Percentiles rank a stretch among this genome's conserved stretches.
Evolutionary conservation across 1,140 invertebrate genomes (phyloP).

Genomic region (Delia radicum): DNA sequence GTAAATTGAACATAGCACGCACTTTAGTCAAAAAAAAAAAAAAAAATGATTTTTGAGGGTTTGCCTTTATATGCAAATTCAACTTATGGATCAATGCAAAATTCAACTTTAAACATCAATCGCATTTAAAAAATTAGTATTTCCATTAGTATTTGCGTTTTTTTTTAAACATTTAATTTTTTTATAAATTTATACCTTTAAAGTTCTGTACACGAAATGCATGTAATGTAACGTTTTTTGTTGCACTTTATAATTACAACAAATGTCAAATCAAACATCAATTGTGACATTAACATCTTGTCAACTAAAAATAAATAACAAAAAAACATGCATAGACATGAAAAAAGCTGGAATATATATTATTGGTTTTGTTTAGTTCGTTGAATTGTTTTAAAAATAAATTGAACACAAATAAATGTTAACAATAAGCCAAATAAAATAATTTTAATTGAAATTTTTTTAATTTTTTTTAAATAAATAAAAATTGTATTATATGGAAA

Average conservation of each 20-base stretch:
- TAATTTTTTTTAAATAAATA: background rate
- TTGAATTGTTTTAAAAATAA: background rate
- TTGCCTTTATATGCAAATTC: too few species aligned
- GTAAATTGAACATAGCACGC: too few species aligned
- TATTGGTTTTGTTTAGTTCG: too few species aligned
- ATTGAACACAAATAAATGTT: background rate
- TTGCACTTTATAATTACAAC: background rate
- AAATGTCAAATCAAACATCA: constrained; percentile 4
- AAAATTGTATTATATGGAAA: background rate
- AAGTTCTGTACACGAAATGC: background rate
- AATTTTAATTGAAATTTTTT: background rate
- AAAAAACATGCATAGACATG: too few species aligned
- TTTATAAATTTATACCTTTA: background rate
- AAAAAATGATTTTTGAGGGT: too few species aligned
- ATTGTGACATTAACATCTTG: background rate
- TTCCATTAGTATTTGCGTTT: too few species aligned
- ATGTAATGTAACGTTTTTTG: too few species aligned
- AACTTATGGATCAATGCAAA: too few species aligned
- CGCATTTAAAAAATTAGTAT: too few species aligned
- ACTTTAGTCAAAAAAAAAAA: too few species aligned
- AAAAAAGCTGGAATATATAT: too few species aligned
- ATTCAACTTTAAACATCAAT: too few species aligned
- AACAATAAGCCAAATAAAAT: background rate
- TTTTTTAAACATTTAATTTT: background rate
- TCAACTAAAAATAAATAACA: background rate